Percentiles rank a stretch among this genome's conserved stretches.
Evolutionary conservation across 2,113 vertebrate genomes (phyloP).

Genomic region (Sceloporus undulatus): DNA sequence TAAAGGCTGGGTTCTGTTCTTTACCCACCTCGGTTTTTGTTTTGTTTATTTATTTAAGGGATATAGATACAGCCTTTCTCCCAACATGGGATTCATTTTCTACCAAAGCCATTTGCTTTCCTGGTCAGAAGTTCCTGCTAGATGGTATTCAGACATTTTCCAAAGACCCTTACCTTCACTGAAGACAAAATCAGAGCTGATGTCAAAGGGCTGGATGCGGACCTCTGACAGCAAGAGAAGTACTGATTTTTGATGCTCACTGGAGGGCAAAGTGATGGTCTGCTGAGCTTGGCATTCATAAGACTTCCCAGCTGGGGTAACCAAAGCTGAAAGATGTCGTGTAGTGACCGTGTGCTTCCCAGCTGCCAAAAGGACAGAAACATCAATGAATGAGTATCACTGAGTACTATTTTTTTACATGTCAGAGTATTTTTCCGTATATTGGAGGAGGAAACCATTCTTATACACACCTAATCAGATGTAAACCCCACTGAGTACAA

Average conservation of each 20-base stretch:
- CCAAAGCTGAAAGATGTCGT: conserved; percentile 88
- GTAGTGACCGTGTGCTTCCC: conserved; percentile 92
- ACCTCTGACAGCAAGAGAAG: conserved; percentile 89
- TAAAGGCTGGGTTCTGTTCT: neutral
- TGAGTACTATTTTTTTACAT: neutral
- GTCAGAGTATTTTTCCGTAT: too few species aligned
- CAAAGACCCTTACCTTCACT: conserved; percentile 85
- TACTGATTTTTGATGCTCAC: conserved; percentile 92
- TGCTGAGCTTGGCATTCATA: conserved; percentile 91
- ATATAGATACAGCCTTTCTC: too few species aligned
- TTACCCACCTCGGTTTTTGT: too few species aligned
- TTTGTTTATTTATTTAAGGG: too few species aligned
- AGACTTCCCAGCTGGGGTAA: conserved; percentile 91
- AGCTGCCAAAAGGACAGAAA: conserved; percentile 76
- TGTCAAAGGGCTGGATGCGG: conserved; percentile 97
- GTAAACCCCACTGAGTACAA: neutral
- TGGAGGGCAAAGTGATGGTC: conserved; percentile 91
- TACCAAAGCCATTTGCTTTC: rapidly evolving
- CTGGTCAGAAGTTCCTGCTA: rapidly evolving
- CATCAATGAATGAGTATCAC: conserved; percentile 20
- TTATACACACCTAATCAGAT: neutral
- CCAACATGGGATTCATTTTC: neutral
- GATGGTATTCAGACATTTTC: neutral
- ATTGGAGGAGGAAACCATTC: neutral
- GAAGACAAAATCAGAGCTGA: conserved; percentile 93